Conservation (phyloP, 2,113 vertebrate species). For the Alaudala cheleensis region DNA sequence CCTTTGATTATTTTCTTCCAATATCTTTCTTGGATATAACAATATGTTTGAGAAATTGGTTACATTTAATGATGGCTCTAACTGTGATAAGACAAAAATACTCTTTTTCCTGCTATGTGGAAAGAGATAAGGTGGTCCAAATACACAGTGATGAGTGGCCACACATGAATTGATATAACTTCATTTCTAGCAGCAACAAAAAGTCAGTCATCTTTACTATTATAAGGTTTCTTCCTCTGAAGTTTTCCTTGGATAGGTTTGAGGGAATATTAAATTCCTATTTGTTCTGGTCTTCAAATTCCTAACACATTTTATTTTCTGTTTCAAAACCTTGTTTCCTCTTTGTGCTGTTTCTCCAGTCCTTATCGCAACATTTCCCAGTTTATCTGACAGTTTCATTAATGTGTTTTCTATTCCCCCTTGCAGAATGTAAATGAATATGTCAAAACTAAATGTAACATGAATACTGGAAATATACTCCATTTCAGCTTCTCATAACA, state of each 20-base stretch:
- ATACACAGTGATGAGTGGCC: background rate
- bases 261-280: background rate
- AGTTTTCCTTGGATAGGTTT: background rate
- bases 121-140: background rate
- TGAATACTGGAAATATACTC: background rate
- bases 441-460: slow-evolving; percentile 23
- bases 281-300: background rate
- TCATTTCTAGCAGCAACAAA: background rate
- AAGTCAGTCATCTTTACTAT: background rate
- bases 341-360: background rate
- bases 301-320: background rate
- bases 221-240: background rate
- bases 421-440: slow-evolving; percentile 18
- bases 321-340: background rate
- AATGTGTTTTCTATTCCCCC: background rate
- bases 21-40: background rate
- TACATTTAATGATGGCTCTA: background rate
- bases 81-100: background rate
- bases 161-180: background rate
- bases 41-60: background rate
- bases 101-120: background rate
- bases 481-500: background rate
- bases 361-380: background rate
- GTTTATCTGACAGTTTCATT: slow-evolving; percentile 21
- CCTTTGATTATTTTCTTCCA: background rate